phyloP scores from a whole-genome alignment of 2,113 vertebrate species.

The Pachypanchax playfairii region DNA sequence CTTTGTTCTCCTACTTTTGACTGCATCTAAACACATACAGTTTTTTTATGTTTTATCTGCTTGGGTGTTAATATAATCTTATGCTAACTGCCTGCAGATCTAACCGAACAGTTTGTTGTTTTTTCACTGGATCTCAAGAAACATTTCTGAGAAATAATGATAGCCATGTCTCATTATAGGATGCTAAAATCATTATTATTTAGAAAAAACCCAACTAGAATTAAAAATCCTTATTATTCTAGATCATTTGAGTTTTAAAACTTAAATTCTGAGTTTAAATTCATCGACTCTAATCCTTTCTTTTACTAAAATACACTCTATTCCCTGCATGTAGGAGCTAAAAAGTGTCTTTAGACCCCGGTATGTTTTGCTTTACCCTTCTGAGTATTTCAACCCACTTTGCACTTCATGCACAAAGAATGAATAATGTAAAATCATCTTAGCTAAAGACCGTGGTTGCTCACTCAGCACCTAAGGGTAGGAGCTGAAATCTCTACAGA shows the following conservation, averaged over 20 bases:
- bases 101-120: not conserved
- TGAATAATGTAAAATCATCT: slow-evolving; percentile 6
- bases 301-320: not conserved
- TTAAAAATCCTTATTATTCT: no score
- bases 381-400: slow-evolving; percentile 5
- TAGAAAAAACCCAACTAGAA: no score
- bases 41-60: not conserved
- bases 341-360: no score
- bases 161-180: not conserved
- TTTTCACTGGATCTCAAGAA: slow-evolving; percentile 6
- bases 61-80: not conserved
- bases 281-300: no score
- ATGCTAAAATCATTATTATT: no score
- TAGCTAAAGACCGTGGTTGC: slow-evolving; percentile 5
- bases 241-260: no score
- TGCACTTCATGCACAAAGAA: slow-evolving; percentile 1
- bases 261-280: no score
- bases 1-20: not conserved
- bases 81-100: not conserved
- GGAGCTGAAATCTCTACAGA: not conserved
- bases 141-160: not conserved
- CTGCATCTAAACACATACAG: not conserved
- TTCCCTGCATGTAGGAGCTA: not conserved
- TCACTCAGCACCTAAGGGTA: slow-evolving; percentile 8
- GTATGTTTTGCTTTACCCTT: not conserved